A percentile compares a stretch with the other conserved stretches of the same genome.
phyloP scores from a whole-genome alignment of 2,888 invertebrate species.

The Boloria selene region DNA sequence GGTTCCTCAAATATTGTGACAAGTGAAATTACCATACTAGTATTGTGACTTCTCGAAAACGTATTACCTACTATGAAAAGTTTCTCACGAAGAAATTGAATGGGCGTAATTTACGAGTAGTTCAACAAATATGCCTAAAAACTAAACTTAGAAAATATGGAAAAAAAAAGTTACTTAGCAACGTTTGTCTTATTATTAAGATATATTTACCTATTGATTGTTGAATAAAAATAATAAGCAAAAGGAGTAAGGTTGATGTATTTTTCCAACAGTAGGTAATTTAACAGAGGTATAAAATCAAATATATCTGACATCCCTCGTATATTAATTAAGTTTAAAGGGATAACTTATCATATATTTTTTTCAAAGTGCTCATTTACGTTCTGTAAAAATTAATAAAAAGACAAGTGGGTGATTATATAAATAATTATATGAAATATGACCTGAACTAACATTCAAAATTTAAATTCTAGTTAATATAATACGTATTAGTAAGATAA shows the following conservation, averaged over 20 bases:
- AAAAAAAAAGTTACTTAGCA: background rate
- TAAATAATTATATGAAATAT: background rate
- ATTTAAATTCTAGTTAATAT: background rate
- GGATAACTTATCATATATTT: no score
- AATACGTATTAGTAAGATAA: slow-evolving; percentile 8
- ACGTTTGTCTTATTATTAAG: background rate
- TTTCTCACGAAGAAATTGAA: slow-evolving; percentile 41
- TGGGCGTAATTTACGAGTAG: slow-evolving; percentile 33
- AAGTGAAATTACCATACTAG: slow-evolving; percentile 6
- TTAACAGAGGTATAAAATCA: no score
- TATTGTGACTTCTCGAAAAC: slow-evolving; percentile 13
- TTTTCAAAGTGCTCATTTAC: no score
- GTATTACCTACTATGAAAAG: slow-evolving; percentile 1
- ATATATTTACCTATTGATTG: no score
- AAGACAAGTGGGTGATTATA: no score
- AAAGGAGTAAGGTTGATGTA: no score
- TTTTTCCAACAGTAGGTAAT: no score
- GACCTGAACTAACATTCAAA: background rate
- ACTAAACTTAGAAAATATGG: slow-evolving; percentile 29
- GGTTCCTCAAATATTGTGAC: slow-evolving; percentile 10
- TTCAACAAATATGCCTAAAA: slow-evolving; percentile 44
- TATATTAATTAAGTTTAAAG: no score
- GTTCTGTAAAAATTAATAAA: no score
- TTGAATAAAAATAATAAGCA: no score
- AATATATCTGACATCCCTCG: no score